Evolutionary conservation across 2,888 invertebrate genomes (phyloP).

Genomic region (Patella depressa): DNA sequence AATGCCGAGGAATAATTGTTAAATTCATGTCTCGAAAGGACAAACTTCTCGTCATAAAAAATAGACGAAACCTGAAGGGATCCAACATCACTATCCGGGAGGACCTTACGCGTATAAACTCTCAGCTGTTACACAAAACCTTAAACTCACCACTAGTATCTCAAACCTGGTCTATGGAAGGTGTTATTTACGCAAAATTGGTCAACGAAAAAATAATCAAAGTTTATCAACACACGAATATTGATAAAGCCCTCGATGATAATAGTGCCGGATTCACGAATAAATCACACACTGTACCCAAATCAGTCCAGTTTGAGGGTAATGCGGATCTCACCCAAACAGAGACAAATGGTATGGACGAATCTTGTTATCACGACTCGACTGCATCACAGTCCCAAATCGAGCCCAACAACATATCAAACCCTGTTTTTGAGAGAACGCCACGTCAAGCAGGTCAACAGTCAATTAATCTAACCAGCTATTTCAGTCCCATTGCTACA

Average conservation of each 20-base stretch:
- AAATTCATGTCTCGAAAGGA: background rate
- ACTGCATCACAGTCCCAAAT: too few species aligned
- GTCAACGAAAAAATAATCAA: background rate
- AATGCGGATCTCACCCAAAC: too few species aligned
- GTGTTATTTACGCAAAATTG: constrained; percentile 4
- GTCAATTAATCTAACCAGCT: too few species aligned
- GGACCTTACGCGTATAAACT: background rate
- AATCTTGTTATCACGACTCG: too few species aligned
- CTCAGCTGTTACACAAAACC: background rate
- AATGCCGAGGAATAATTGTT: background rate
- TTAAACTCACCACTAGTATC: background rate
- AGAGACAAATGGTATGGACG: too few species aligned
- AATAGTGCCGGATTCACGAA: background rate
- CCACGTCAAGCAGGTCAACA: too few species aligned
- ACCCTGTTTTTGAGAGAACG: too few species aligned
- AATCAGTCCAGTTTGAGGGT: too few species aligned
- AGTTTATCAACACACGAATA: background rate
- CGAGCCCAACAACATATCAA: too few species aligned
- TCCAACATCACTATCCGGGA: background rate
- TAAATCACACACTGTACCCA: too few species aligned
- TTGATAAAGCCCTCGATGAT: background rate
- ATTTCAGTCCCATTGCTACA: too few species aligned
- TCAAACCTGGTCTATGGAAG: background rate
- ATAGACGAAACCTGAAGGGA: background rate
- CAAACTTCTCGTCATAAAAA: background rate